These are phyloP conservation scores for Cephonodes hylas DNA, from an alignment of 2,888 invertebrate genomes.

Conservation along the genomic window DNA sequence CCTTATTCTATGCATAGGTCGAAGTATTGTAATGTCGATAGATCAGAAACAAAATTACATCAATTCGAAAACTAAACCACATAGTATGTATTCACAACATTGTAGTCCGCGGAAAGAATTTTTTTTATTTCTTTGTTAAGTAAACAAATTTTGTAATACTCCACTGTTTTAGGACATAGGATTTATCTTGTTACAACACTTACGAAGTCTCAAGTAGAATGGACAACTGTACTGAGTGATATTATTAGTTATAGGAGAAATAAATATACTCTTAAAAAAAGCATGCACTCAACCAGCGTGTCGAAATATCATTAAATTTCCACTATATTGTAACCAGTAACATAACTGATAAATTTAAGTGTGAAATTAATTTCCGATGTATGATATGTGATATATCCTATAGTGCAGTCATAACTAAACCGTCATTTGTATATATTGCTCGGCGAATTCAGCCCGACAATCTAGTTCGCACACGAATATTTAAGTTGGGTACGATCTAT, in stretches of 20 bases:
- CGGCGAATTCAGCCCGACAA: background rate
- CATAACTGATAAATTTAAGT: background rate
- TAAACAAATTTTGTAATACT: no score
- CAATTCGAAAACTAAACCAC: no score
- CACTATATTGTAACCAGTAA: background rate
- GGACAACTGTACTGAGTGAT: no score
- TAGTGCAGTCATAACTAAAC: background rate
- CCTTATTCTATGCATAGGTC: no score
- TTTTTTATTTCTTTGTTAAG: no score
- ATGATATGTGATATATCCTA: background rate
- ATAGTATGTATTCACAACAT: no score
- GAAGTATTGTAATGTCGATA: background rate
- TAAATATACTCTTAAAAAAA: background rate
- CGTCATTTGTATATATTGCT: background rate
- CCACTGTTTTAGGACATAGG: no score
- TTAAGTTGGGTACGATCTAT: background rate
- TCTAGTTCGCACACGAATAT: background rate
- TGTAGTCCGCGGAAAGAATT: no score
- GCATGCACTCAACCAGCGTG: background rate
- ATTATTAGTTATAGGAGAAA: no score
- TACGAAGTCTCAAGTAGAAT: no score
- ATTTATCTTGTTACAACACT: no score
- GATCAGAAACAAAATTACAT: background rate
- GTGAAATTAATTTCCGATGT: constrained; percentile 5
- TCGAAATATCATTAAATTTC: background rate